Percentiles rank a stretch among this genome's conserved stretches.
Evolutionary conservation across 2,888 invertebrate genomes (phyloP).

Genomic region (Myopa tessellatipennis): DNA sequence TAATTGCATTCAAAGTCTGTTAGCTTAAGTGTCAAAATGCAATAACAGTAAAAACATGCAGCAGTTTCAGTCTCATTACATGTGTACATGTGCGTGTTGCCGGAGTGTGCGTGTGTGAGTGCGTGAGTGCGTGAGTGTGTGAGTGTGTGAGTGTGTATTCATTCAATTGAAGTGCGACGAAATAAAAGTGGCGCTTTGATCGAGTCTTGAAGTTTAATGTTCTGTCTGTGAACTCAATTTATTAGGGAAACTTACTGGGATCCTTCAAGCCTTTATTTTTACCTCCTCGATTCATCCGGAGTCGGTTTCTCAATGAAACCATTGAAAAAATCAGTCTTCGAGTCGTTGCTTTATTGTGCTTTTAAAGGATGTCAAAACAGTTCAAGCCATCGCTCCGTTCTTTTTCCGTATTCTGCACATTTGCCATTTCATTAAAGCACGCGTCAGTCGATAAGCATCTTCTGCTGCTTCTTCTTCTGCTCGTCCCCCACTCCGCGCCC

Average conservation of each 20-base stretch:
- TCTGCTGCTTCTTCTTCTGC: neutral
- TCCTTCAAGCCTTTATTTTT: no score
- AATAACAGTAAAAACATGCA: conserved; percentile 30
- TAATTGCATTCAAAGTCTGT: conserved; percentile 27
- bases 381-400: no score
- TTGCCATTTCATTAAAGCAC: no score
- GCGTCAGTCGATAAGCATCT: neutral
- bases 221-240: neutral
- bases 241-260: no score
- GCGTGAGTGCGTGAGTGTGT: neutral
- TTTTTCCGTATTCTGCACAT: neutral
- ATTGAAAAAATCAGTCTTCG: no score
- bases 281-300: no score
- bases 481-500: neutral
- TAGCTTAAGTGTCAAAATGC: conserved; percentile 26
- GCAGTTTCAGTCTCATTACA: conserved; percentile 22
- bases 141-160: neutral
- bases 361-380: conserved; percentile 10
- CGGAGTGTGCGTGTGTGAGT: conserved; percentile 4
- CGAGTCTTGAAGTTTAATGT: neutral
- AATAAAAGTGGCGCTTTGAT: neutral
- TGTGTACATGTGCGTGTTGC: neutral
- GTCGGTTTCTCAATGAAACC: no score
- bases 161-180: neutral
- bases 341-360: neutral